Evolutionary conservation across 2,797 vertebrate genomes (phyloP).

Genomic region (Chloroceryle inda): DNA sequence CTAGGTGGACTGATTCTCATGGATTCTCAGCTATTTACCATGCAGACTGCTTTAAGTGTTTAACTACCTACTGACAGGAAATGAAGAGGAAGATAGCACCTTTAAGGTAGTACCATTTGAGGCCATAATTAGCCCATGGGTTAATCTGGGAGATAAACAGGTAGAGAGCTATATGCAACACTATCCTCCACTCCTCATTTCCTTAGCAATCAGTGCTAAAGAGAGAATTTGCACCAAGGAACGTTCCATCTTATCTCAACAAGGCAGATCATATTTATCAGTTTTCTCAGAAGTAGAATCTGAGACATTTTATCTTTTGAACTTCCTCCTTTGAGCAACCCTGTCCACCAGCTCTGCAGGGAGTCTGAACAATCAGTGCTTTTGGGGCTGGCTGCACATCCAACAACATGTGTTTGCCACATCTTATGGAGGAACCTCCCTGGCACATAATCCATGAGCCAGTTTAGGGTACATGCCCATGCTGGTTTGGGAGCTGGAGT

Average conservation of each 20-base stretch:
- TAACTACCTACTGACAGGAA: not conserved
- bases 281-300: not conserved
- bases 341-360: not conserved
- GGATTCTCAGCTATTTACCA: not conserved
- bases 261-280: not conserved
- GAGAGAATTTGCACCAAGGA: not conserved
- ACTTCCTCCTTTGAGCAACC: not conserved
- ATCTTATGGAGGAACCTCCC: not conserved
- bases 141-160: not conserved
- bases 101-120: not conserved
- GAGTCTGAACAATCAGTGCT: not conserved
- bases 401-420: accelerated
- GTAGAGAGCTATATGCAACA: not conserved
- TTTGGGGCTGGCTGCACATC: not conserved
- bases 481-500: not conserved
- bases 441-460: not conserved
- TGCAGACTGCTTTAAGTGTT: not conserved
- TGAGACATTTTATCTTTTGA: not conserved
- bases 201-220: not conserved
- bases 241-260: not conserved
- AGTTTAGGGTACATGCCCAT: accelerated
- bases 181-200: not conserved
- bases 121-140: not conserved
- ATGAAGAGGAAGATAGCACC: not conserved
- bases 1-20: not conserved